Evolutionary conservation across 2,113 vertebrate genomes (phyloP).

Genomic region (Stictonetta naevosa): DNA sequence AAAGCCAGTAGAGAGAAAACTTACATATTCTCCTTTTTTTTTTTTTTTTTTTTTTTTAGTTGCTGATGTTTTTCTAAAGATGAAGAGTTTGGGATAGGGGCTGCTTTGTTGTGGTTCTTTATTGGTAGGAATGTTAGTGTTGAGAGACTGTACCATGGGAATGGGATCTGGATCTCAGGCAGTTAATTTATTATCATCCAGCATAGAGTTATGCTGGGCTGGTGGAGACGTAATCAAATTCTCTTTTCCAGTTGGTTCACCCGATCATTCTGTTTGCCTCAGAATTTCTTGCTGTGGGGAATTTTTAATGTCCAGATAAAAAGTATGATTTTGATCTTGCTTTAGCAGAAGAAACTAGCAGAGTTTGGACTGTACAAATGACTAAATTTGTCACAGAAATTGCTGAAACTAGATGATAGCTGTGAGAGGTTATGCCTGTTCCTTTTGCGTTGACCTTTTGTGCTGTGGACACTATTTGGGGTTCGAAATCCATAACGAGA

Average conservation of each 20-base stretch:
- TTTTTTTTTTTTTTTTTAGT: not conserved
- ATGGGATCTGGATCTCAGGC: not conserved
- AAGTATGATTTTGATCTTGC: conserved; percentile 45
- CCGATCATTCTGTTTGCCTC: not conserved
- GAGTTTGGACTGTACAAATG: conserved; percentile 26
- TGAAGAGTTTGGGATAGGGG: not conserved
- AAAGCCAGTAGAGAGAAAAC: not conserved
- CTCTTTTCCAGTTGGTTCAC: conserved; percentile 1
- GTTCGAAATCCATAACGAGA: conserved; percentile 9
- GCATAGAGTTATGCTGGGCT: not conserved
- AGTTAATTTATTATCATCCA: not conserved
- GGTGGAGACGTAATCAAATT: conserved; percentile 31
- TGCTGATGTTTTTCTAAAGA: not conserved
- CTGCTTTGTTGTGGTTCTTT: not conserved
- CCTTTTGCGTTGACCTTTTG: not conserved
- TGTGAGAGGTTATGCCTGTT: not conserved
- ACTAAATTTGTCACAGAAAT: conserved; percentile 43
- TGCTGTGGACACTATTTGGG: conserved; percentile 23
- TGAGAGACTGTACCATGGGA: not conserved
- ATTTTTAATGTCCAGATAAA: conserved; percentile 40
- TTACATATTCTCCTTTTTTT: not conserved
- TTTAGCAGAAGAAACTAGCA: conserved; percentile 8
- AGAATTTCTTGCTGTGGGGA: conserved; percentile 35
- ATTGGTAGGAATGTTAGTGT: not conserved
- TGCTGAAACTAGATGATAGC: not conserved